A percentile compares a stretch with the other conserved stretches of the same genome.
Conservation (phyloP, 2,888 invertebrate genomes). For the Pachydiplax longipennis region DNA sequence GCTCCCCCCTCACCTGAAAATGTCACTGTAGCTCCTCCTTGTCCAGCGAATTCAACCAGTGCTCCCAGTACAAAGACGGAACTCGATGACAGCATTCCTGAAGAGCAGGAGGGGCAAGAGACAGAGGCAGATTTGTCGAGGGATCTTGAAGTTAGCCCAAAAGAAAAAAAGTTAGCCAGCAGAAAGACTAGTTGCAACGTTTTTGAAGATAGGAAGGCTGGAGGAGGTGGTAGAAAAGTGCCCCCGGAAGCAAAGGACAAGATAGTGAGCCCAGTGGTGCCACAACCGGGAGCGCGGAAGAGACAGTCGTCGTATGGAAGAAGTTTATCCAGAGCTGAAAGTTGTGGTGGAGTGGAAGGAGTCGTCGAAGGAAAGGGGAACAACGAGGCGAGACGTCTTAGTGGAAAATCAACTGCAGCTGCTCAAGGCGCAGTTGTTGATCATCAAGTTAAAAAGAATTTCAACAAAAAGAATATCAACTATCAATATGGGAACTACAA, state of each 20-base stretch:
- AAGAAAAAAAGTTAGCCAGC: slow-evolving; percentile 45
- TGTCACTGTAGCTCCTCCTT: background rate
- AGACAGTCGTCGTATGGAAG: slow-evolving; percentile 51
- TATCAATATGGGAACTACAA: slow-evolving; percentile 97
- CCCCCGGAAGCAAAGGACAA: slow-evolving; percentile 77
- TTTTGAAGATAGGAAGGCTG: slow-evolving; percentile 1
- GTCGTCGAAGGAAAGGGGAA: slow-evolving; percentile 57
- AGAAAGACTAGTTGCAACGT: background rate
- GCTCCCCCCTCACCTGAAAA: background rate
- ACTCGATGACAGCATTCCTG: background rate
- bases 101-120: background rate
- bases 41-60: background rate
- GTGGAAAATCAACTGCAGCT: slow-evolving; percentile 62
- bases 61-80: background rate
- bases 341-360: slow-evolving; percentile 45
- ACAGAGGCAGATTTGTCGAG: background rate
- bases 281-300: slow-evolving; percentile 88
- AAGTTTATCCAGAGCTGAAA: slow-evolving; percentile 49
- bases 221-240: slow-evolving; percentile 9
- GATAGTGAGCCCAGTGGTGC: slow-evolving; percentile 91
- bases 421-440: slow-evolving; percentile 60
- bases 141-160: slow-evolving; percentile 46
- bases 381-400: slow-evolving; percentile 52
- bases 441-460: slow-evolving; percentile 52
- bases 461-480: slow-evolving; percentile 70